A percentile compares a stretch with the other conserved stretches of the same genome.
phyloP scores from a whole-genome alignment of 2,113 vertebrate genomes.

The Lasiurus borealis region DNA sequence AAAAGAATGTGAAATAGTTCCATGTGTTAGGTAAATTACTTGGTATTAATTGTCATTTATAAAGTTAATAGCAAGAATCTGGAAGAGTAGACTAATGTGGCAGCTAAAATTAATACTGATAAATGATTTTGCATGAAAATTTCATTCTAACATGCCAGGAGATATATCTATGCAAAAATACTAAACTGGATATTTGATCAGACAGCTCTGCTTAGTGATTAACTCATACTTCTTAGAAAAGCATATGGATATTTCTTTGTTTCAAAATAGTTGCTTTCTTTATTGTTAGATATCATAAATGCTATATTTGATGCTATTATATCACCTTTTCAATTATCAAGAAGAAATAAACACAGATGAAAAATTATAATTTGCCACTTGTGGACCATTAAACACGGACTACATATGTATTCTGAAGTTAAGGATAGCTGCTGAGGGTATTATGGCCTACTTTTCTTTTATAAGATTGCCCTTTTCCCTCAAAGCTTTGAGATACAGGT shows the following conservation, averaged over 20 bases:
- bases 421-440: background rate
- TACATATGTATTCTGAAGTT: background rate
- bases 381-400: constrained; percentile 61
- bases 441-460: constrained; percentile 1
- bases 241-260: constrained; percentile 25
- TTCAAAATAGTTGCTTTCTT: constrained; percentile 59
- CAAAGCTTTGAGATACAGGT: background rate
- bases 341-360: constrained; percentile 75
- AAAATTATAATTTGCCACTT: constrained; percentile 65
- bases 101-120: constrained; percentile 33
- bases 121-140: constrained; percentile 54
- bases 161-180: background rate
- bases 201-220: constrained; percentile 42
- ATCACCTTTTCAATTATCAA: constrained; percentile 64
- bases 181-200: constrained; percentile 52
- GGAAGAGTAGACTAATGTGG: background rate
- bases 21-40: background rate
- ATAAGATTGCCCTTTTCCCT: background rate
- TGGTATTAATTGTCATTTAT: background rate
- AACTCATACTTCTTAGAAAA: constrained; percentile 44
- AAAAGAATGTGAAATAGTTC: background rate
- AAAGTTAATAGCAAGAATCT: constrained; percentile 49
- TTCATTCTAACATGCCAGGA: background rate
- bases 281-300: constrained; percentile 56
- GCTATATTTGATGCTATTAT: constrained; percentile 57